Conservation (phyloP, 1,140 invertebrate species). For the Oedothorax gibbosus region DNA sequence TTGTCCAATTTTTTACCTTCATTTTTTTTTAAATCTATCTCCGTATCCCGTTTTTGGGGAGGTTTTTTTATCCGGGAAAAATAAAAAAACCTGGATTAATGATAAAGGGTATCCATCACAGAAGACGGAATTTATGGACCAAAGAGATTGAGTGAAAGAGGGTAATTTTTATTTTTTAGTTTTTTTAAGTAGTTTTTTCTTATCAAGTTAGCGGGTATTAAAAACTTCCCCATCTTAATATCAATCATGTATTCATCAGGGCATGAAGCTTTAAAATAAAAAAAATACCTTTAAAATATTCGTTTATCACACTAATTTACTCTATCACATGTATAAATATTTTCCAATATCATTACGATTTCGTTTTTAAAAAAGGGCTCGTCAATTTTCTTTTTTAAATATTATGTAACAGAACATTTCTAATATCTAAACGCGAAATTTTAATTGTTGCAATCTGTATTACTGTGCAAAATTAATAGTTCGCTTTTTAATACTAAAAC, state of each 20-base stretch:
- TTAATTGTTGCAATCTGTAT: too few species aligned
- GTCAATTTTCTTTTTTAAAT: too few species aligned
- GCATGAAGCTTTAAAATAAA: conserved; percentile 16
- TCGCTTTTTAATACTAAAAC: too few species aligned
- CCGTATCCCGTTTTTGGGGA: conserved; percentile 37
- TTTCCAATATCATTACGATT: too few species aligned
- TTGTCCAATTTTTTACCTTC: conserved; percentile 51
- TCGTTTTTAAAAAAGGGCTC: too few species aligned
- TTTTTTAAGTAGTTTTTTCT: conserved; percentile 38
- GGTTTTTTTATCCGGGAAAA: conserved; percentile 39
- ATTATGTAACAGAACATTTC: too few species aligned
- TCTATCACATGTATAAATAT: too few species aligned
- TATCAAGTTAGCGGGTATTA: conserved; percentile 30
- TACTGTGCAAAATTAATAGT: too few species aligned
- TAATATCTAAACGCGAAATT: too few species aligned
- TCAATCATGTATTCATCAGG: conserved; percentile 54
- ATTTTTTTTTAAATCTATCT: conserved; percentile 8
- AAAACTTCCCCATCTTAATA: conserved; percentile 41
- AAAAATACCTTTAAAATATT: too few species aligned
- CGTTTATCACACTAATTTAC: too few species aligned
- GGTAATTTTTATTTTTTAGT: conserved; percentile 28
- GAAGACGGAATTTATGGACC: conserved; percentile 57
- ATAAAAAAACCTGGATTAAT: conserved; percentile 54
- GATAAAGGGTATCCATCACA: conserved; percentile 59
- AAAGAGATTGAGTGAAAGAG: conserved; percentile 47